phyloP scores from a whole-genome alignment of 2,888 invertebrate genomes.

The Hedya salicella region DNA sequence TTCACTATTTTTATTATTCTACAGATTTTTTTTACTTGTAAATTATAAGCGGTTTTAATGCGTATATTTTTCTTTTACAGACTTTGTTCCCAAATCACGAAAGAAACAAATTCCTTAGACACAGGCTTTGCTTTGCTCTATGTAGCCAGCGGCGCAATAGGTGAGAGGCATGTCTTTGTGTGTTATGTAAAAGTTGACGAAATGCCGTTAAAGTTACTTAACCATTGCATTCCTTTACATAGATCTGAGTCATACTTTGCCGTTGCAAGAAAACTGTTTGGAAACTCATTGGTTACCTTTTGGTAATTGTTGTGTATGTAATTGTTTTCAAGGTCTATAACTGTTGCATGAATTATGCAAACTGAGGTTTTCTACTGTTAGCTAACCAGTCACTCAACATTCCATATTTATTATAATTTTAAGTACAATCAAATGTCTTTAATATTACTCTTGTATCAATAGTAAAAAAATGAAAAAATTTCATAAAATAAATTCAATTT shows the following conservation, averaged over 20 bases:
- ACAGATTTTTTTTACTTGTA: neutral
- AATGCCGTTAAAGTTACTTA: constrained; percentile 47
- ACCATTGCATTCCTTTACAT: constrained; percentile 38
- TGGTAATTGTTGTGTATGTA: constrained; percentile 15
- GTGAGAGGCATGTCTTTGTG: constrained; percentile 67
- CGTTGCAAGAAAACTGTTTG: constrained; percentile 31
- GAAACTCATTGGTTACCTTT: constrained; percentile 16
- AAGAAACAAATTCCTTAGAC: constrained; percentile 72
- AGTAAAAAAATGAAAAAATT: no score
- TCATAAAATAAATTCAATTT: no score
- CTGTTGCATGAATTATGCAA: constrained; percentile 23
- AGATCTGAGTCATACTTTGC: constrained; percentile 32
- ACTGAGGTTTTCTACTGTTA: constrained; percentile 7
- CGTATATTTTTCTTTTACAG: constrained; percentile 62
- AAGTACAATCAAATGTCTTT: neutral
- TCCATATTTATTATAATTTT: neutral
- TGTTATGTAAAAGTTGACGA: constrained; percentile 57
- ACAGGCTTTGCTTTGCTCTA: constrained; percentile 79
- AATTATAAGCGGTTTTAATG: constrained; percentile 1
- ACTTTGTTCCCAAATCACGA: constrained; percentile 73
- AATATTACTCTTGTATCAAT: no score
- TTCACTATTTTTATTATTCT: constrained; percentile 43
- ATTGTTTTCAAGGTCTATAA: constrained; percentile 18
- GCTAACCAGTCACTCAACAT: constrained; percentile 7
- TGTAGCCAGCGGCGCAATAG: constrained; percentile 75